A percentile compares a stretch with the other conserved stretches of the same genome.
These are phyloP conservation scores for Taeniopygia guttata DNA, from an alignment of 2,797 vertebrate species.

Conservation along the genomic window DNA sequence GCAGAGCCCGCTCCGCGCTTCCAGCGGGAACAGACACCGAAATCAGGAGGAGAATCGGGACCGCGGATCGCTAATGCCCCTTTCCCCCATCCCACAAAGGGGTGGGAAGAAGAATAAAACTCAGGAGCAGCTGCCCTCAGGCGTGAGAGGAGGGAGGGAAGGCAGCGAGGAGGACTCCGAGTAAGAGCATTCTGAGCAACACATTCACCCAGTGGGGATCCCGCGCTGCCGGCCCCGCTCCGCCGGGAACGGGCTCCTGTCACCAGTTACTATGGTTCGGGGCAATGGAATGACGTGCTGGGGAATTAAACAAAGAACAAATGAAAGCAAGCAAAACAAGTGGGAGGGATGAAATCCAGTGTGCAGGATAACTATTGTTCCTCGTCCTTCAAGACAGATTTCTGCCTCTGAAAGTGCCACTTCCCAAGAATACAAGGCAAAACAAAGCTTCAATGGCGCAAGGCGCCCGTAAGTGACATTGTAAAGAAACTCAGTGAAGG, in stretches of 20 bases:
- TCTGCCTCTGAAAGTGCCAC: constrained; percentile 64
- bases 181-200: not conserved
- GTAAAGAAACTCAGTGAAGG: constrained; percentile 40
- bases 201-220: constrained; percentile 22
- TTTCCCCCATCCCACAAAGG: not conserved
- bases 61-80: rapidly evolving
- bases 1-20: not conserved
- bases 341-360: constrained; percentile 57
- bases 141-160: not conserved
- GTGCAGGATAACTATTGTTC: constrained; percentile 60
- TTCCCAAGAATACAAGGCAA: constrained; percentile 45
- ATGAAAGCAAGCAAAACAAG: constrained; percentile 64
- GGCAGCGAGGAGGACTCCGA: not conserved
- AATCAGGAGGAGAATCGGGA: not conserved
- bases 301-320: constrained; percentile 62
- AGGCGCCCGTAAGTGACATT: constrained; percentile 11
- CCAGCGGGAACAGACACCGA: not conserved
- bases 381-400: constrained; percentile 38
- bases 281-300: constrained; percentile 47
- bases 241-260: not conserved
- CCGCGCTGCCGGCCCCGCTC: not conserved
- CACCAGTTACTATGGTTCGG: constrained; percentile 59
- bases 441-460: constrained; percentile 47
- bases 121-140: not conserved
- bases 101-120: not conserved